These are phyloP conservation scores for Tupiocoris notatus DNA, from an alignment of 2,888 invertebrate genomes.

Conservation along the genomic window DNA sequence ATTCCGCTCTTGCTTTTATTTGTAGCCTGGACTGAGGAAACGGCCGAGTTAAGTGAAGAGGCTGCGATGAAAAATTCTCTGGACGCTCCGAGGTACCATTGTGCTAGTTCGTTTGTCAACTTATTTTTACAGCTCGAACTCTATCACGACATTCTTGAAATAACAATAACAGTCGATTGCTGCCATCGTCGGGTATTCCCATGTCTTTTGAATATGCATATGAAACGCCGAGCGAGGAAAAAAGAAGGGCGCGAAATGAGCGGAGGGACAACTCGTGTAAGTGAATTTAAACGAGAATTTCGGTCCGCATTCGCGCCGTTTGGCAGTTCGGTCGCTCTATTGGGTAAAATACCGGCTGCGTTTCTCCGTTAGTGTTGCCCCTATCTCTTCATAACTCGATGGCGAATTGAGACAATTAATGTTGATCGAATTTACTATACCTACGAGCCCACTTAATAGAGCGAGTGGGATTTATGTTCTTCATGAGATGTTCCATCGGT, in stretches of 20 bases:
- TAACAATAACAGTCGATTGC: slow-evolving; percentile 37
- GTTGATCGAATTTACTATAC: too few relatives aligned
- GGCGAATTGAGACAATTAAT: too few relatives aligned
- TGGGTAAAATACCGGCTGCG: too few relatives aligned
- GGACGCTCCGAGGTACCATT: slow-evolving; percentile 16
- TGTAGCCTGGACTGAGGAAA: too few relatives aligned
- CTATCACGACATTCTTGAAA: slow-evolving; percentile 37
- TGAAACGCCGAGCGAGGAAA: not conserved
- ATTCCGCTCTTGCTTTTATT: too few relatives aligned
- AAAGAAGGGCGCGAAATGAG: not conserved
- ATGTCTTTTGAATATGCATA: slow-evolving; percentile 18
- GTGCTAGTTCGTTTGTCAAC: slow-evolving; percentile 37
- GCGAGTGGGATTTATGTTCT: too few relatives aligned
- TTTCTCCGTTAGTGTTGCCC: too few relatives aligned
- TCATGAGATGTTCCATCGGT: too few relatives aligned
- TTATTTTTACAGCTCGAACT: slow-evolving; percentile 31
- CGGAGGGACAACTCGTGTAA: slow-evolving; percentile 1
- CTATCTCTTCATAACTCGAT: too few relatives aligned
- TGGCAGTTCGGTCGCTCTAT: too few relatives aligned
- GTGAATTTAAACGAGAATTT: slow-evolving; percentile 6
- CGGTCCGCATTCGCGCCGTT: too few relatives aligned
- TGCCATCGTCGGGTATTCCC: slow-evolving; percentile 27
- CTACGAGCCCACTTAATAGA: too few relatives aligned
- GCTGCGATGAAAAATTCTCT: slow-evolving; percentile 26
- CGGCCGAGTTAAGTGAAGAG: not conserved